phyloP scores from a whole-genome alignment of 2,888 invertebrate genomes.

The Cephus sareptanus region DNA sequence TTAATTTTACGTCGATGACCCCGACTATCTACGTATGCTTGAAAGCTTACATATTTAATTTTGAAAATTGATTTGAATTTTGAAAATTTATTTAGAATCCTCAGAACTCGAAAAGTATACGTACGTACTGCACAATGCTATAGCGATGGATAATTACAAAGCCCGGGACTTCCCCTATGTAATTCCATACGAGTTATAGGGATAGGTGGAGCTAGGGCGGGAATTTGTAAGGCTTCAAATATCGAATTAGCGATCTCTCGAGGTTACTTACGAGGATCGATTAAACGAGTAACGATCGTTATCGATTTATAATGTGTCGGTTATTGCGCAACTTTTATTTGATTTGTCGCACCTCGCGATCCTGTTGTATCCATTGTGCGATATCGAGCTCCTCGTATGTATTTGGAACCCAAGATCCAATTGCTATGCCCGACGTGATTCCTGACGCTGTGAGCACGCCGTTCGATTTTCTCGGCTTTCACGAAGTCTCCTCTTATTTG shows the following conservation, averaged over 20 bases:
- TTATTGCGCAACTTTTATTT: background rate
- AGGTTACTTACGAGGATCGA: background rate
- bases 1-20: background rate
- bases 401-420: background rate
- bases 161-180: background rate
- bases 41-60: background rate
- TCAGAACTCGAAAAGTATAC: rapidly evolving
- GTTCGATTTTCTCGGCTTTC: background rate
- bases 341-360: background rate
- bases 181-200: background rate
- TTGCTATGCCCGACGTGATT: background rate
- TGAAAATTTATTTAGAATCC: background rate
- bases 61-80: background rate
- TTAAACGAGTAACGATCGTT: background rate
- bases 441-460: background rate
- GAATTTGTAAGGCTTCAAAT: background rate
- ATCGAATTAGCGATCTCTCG: background rate
- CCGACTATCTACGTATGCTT: background rate
- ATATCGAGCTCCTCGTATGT: background rate
- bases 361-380: background rate
- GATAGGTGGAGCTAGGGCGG: background rate
- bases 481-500: background rate
- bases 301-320: background rate
- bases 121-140: background rate
- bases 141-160: background rate